phyloP scores from a whole-genome alignment of 2,888 invertebrate species.

The Acrocyrtus sp. region DNA sequence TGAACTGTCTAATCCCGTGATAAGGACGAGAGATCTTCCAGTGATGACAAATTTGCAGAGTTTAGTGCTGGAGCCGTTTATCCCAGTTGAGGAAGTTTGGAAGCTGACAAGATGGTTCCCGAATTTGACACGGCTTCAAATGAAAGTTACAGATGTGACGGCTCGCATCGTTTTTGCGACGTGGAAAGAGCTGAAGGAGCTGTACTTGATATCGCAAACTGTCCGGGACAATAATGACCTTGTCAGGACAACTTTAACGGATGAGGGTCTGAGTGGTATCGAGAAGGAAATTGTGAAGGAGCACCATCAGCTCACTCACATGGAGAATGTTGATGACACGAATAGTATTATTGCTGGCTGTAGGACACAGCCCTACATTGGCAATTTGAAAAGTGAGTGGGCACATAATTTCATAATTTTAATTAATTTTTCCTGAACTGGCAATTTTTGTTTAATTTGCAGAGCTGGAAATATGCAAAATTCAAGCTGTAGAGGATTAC shows the following conservation, averaged over 20 bases:
- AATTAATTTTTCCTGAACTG: not conserved
- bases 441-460: not conserved
- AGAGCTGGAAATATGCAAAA: constrained; percentile 44
- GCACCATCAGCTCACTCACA: not conserved
- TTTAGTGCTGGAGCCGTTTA: constrained; percentile 22
- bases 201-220: constrained; percentile 40
- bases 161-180: constrained; percentile 30
- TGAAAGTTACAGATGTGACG: constrained; percentile 39
- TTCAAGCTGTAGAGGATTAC: constrained; percentile 46
- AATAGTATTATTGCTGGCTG: not conserved
- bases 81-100: constrained; percentile 32
- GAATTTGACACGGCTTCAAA: constrained; percentile 30
- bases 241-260: constrained; percentile 34
- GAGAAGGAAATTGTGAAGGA: constrained; percentile 24
- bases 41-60: constrained; percentile 2
- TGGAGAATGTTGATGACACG: not conserved
- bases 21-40: constrained; percentile 7
- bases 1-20: constrained; percentile 24
- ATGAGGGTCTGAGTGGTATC: constrained; percentile 52
- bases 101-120: constrained; percentile 39
- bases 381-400: constrained; percentile 37
- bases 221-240: constrained; percentile 38
- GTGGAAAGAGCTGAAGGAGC: constrained; percentile 33
- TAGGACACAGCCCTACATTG: constrained; percentile 38
- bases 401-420: not conserved